These are phyloP conservation scores for Pogonognathellus flavescens DNA, from an alignment of 1,140 invertebrate genomes.

Conservation along the genomic window DNA sequence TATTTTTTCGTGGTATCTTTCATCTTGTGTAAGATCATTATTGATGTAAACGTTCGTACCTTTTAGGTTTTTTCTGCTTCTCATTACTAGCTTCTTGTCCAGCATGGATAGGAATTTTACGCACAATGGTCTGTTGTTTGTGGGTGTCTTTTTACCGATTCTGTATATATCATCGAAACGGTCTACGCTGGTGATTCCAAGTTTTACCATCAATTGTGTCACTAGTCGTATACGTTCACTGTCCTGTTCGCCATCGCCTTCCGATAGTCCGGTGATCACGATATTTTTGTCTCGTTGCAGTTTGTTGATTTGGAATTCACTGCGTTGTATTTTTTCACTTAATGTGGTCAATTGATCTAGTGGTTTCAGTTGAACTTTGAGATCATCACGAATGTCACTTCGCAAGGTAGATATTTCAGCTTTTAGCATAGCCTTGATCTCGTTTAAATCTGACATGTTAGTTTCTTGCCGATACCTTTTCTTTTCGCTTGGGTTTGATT, in stretches of 20 bases:
- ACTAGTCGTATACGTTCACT: not conserved
- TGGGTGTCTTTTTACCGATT: not conserved
- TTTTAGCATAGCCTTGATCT: not conserved
- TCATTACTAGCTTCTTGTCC: not conserved
- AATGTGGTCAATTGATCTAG: not conserved
- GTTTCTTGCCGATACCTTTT: not conserved
- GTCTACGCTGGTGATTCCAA: not conserved
- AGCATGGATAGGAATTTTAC: not conserved
- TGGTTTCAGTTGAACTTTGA: not conserved
- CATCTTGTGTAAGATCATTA: not conserved
- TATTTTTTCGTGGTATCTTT: not conserved
- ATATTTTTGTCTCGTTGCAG: not conserved
- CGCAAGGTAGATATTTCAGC: not conserved
- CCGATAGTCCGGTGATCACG: not conserved
- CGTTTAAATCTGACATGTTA: not conserved
- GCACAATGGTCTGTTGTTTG: not conserved
- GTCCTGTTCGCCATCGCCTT: not conserved
- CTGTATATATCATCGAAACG: not conserved
- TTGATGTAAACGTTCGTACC: not conserved
- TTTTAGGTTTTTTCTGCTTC: not conserved
- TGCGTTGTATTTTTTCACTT: not conserved
- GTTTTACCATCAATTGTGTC: not conserved
- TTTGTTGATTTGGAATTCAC: not conserved
- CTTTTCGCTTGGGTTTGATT: not conserved
- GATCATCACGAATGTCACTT: too few relatives aligned